Percentiles rank a stretch among this genome's conserved stretches.
These are phyloP conservation scores for Rhynchomys soricoides DNA, from an alignment of 2,113 vertebrate species.

Conservation along the genomic window DNA sequence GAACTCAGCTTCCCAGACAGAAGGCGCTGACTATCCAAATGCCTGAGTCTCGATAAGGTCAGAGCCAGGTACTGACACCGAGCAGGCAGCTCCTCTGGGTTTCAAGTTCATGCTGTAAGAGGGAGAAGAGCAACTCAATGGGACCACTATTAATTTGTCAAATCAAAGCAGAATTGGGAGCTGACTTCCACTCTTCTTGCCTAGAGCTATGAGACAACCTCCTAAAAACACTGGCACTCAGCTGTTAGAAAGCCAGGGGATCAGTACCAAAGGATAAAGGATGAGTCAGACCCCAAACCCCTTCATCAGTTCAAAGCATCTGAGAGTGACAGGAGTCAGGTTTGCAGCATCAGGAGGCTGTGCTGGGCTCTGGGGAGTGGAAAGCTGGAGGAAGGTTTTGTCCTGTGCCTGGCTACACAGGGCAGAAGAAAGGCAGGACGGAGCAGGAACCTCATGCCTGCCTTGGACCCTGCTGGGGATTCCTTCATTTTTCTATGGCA, in stretches of 20 bases:
- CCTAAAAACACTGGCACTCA: neutral
- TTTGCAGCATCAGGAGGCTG: neutral
- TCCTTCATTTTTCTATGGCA: neutral
- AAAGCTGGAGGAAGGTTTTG: neutral
- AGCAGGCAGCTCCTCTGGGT: neutral
- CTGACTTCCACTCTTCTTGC: neutral
- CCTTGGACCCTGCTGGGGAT: neutral
- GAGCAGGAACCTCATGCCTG: neutral
- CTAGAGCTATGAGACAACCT: neutral
- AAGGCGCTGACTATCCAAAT: neutral
- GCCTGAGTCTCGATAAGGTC: neutral
- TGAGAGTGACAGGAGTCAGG: neutral
- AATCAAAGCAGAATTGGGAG: conserved; percentile 27
- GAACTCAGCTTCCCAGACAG: neutral
- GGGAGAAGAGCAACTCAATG: neutral
- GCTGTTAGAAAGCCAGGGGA: neutral
- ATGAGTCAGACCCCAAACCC: neutral
- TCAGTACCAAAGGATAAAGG: neutral
- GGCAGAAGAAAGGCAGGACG: neutral
- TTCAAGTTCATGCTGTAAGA: neutral
- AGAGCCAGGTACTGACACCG: neutral
- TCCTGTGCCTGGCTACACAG: neutral
- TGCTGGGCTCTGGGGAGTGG: neutral
- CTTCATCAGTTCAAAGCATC: neutral
- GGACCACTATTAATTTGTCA: neutral